These are phyloP conservation scores for Caenorhabditis sp. DNA, from an alignment of 2,888 invertebrate genomes.

Conservation along the genomic window DNA sequence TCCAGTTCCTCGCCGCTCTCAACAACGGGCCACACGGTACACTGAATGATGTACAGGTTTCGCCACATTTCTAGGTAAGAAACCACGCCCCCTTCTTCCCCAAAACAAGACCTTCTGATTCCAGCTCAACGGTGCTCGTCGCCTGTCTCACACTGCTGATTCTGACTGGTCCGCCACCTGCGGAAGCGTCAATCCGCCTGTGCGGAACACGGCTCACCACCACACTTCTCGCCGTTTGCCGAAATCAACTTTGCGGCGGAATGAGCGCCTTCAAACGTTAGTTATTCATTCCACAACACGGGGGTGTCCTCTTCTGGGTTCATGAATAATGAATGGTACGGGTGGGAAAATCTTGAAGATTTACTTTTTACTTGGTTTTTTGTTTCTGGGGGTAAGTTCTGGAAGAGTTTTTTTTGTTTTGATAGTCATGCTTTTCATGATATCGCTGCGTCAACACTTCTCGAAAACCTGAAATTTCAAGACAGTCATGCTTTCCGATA, in stretches of 20 bases:
- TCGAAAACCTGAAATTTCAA: no score
- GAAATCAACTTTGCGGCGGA: constrained; percentile 77
- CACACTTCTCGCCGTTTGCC: constrained; percentile 75
- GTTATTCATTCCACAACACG: constrained; percentile 7
- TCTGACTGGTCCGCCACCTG: constrained; percentile 32
- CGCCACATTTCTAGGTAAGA: constrained; percentile 48
- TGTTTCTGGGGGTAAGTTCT: no score
- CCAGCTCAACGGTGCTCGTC: constrained; percentile 26
- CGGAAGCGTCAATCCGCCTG: constrained; percentile 74
- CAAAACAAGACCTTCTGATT: background rate
- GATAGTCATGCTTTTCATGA: background rate
- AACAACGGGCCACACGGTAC: constrained; percentile 61
- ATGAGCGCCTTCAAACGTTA: constrained; percentile 67
- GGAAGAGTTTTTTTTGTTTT: background rate
- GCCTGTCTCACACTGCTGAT: constrained; percentile 43
- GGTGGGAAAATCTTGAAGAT: background rate
- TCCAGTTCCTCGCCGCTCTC: constrained; percentile 58
- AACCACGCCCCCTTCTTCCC: background rate
- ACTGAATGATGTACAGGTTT: constrained; percentile 44
- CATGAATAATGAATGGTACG: background rate
- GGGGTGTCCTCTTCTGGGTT: constrained; percentile 12
- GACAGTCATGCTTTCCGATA: background rate
- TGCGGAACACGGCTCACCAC: constrained; percentile 78
- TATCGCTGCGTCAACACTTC: background rate
- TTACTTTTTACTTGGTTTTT: background rate